phyloP scores from a whole-genome alignment of 1,140 invertebrate genomes.

The Contarinia nasturtii region DNA sequence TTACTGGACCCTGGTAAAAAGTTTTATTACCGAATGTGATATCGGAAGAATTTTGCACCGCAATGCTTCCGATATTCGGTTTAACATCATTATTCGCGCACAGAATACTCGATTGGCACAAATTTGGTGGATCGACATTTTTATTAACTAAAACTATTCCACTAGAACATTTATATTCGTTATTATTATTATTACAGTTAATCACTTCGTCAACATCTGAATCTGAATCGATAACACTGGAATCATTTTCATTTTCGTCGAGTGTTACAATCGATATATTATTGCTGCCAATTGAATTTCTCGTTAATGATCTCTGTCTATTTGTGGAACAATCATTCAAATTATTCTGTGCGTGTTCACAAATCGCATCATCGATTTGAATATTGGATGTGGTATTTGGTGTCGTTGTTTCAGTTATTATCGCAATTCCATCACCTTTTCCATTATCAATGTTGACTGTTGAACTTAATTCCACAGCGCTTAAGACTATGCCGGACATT shows the following conservation, averaged over 20 bases:
- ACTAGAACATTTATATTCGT: conserved; percentile 8
- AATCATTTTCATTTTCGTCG: conserved; percentile 11
- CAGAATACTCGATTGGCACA: neutral
- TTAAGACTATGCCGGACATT: no score
- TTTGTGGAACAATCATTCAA: no score
- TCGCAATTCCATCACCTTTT: no score
- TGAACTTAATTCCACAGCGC: no score
- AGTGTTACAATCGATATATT: conserved; percentile 20
- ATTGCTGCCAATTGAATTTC: conserved; percentile 13
- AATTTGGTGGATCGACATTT: neutral
- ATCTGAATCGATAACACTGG: conserved; percentile 20
- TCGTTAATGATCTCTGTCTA: conserved; percentile 6
- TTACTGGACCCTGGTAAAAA: conserved; percentile 41
- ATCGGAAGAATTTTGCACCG: conserved; percentile 34
- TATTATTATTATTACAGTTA: conserved; percentile 13
- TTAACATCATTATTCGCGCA: conserved; percentile 4
- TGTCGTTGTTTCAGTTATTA: no score
- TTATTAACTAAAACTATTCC: neutral
- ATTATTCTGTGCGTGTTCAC: no score
- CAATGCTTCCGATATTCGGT: conserved; percentile 30
- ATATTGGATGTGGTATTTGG: no score
- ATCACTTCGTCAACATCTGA: conserved; percentile 13
- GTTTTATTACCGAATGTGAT: conserved; percentile 43
- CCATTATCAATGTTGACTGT: no score
- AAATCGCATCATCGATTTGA: no score